Evolutionary conservation across 2,797 vertebrate species (phyloP), one percentile per base, ranked within the genome.

Genomic region (Lindbergichthys nudifrons): DNA sequence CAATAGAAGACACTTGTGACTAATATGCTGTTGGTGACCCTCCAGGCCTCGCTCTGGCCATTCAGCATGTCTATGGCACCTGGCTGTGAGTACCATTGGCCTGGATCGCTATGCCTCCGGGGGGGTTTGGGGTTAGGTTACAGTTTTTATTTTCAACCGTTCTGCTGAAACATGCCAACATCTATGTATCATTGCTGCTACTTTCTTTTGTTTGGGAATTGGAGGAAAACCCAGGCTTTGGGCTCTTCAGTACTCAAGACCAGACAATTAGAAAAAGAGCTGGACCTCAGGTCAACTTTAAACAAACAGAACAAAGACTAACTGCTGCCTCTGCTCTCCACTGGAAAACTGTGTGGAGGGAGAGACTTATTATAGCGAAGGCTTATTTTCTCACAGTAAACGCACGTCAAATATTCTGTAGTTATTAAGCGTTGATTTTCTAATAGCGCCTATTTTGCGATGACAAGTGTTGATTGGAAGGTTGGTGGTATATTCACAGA

Each of bases 401-500:
- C 43, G 15, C 12, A 41, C 3, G 12, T 61, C 7, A 68, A 43
- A 68, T 62, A 30, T 64, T n/a, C 41, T 39, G 4, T 0, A 32
- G 43, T 65, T 60, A 51, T 26, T 60, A 52, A 32, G 30, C 2
- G 0, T n/a, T 57, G 8, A 26, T 51, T 82, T 62, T 64, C 14
- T 41, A 21, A 26, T 54, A 47, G 57, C 51, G 58, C n/a, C 65
- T 69, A 65, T 56, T 73, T 80, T 70, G 48, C 72, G 62, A 41
- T 75, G 73, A 77, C 63, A 77, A 63, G 75, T 75, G 68, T 76
- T 84, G 74, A 80, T 82, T 72, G 63, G 53, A 39, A 53, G 41
- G 47, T 58, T 53, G 30, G 21, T 72, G 48, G 68, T 80, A 61
- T 32, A 39, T 72, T 83, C 43, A 39, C 5, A 5, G 41, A 45